Base-by-base conservation (phyloP, 2,797 vertebrate species). In the Propithecus deckenii region DNA sequence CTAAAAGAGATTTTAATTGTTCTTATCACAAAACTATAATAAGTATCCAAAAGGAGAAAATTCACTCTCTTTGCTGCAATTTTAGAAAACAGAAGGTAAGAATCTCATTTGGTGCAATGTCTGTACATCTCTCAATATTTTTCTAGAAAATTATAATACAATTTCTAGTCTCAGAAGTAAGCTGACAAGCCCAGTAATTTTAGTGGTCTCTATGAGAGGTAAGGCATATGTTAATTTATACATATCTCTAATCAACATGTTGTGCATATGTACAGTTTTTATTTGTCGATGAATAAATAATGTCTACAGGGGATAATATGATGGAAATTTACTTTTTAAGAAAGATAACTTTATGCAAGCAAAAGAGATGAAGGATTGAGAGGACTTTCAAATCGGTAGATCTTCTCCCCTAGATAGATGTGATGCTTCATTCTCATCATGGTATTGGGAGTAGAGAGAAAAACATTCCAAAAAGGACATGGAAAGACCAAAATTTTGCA, bases 11-110 rank as follows among this genome's bases (percentile, higher is more conserved):
- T 35, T 88, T 61, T 18, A 48, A 75, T 74, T 35, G 41, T 61
- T 72, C 13, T 74, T 20, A 1, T 22, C 52, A 48, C 10, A 80
- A 17, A 55, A 41, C 38, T 46, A 71, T 52, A 13, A 30, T 61
- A 41, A 74, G 9, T 25, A 41, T 90, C 38, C 5, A 11, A 75
- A 86, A n/a, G 48, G 59, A 85, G 55, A 81, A 83, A 86, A 35
- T 55, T 79, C 43, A 48, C 46, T 91, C 72, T 88, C 75, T 95
- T 79, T 61, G 11, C 81, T 88, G 65, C 85, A 97, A 93, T 97
- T 97, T 97, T 94, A 93, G 93, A 97, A 97, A 98, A 96, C 96
- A 80, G 76, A 41, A 90, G 83, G 14, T 92, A 96, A 97, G 85
- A 92, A 57, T 81, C 72, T 71, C 80, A 88, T 97, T 97, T 52